Evolutionary conservation across 2,113 vertebrate species (phyloP).

Genomic region (Epinephelus fuscoguttatus): DNA sequence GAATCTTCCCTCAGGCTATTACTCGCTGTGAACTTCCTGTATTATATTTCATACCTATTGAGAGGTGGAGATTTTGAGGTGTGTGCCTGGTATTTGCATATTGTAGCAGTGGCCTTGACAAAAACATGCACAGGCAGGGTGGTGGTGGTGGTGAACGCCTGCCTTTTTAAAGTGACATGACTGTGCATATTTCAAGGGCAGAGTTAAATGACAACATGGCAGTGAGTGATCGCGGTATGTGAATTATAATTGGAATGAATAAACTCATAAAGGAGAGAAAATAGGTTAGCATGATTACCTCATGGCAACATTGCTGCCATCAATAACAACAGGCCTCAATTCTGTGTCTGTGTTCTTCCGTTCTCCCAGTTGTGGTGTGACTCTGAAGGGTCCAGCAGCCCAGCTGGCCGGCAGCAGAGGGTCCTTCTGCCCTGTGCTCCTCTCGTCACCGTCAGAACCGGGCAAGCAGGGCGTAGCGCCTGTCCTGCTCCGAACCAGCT

Average conservation of each 20-base stretch:
- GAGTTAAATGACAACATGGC: background rate
- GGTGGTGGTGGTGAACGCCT: constrained; percentile 10
- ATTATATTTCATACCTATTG: background rate
- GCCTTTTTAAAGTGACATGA: background rate
- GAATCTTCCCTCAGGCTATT: background rate
- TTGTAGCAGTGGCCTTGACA: constrained; percentile 27
- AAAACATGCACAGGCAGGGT: constrained; percentile 58
- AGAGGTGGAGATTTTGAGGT: constrained; percentile 26
- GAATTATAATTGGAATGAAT: background rate
- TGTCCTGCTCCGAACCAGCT: constrained; percentile 89
- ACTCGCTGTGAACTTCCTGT: background rate
- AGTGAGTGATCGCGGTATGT: background rate
- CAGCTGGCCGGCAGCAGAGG: constrained; percentile 75
- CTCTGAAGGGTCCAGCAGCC: constrained; percentile 27
- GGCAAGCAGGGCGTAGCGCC: constrained; percentile 44
- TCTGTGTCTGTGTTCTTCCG: constrained; percentile 71
- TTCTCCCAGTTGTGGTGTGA: constrained; percentile 65
- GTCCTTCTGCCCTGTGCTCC: constrained; percentile 73
- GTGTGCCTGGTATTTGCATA: constrained; percentile 72
- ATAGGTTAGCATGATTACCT: constrained; percentile 84
- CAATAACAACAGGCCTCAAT: constrained; percentile 93
- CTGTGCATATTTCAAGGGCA: background rate
- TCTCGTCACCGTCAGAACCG: constrained; percentile 75
- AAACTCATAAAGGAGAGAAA: background rate
- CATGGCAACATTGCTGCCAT: constrained; percentile 99